Evolutionary conservation across 2,888 invertebrate genomes (phyloP), one percentile per base, ranked within the genome.

Genomic region (Lasioglossum leucozonium): DNA sequence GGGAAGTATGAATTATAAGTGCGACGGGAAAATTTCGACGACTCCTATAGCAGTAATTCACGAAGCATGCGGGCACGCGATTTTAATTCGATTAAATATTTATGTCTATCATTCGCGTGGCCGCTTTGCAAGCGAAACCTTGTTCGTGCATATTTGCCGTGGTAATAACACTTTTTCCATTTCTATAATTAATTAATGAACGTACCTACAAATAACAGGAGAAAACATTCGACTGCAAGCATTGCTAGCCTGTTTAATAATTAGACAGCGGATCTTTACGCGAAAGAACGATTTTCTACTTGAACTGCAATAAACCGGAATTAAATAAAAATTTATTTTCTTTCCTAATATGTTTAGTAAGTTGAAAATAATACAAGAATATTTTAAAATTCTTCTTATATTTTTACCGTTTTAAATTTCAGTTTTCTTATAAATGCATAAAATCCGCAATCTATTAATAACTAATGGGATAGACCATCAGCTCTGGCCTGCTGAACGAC

Each of bases 401-500:
- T 16, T 16, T 44, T 44, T 16, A 44, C 44, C 0, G 13, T 16
- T 44, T 44, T 16, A 16, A 13, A 16, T 16, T 44, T 16, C 16
- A 44, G 0, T 16, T 44, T 16, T 44, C 16, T 44, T 16, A 16
- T 16, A 0, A 4, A 44, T 44, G 44, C 44, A 44, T 44, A 16
- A 44, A 44, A 4, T 13, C 16, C 10, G 40, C 40, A 16, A 16
- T 4, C 4, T 44, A 16, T 55, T 58, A 82, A 67, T 44, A 73
- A 22, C 11, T 71, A 44, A 83, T 77, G 11, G 65, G 51, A 62
- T 62, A 40, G 55, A 74, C 16, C 30, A 40, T 42, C 30, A 37
- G 73, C 71, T 77, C 71, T 37, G 26, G 40, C 55, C 3, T 6
- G 42, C n/a, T n/a, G 2, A 81, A 65, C 13, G 18, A 8, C n/a